These are phyloP conservation scores for Flexamia atlantica DNA, from an alignment of 2,888 invertebrate genomes.

Conservation along the genomic window DNA sequence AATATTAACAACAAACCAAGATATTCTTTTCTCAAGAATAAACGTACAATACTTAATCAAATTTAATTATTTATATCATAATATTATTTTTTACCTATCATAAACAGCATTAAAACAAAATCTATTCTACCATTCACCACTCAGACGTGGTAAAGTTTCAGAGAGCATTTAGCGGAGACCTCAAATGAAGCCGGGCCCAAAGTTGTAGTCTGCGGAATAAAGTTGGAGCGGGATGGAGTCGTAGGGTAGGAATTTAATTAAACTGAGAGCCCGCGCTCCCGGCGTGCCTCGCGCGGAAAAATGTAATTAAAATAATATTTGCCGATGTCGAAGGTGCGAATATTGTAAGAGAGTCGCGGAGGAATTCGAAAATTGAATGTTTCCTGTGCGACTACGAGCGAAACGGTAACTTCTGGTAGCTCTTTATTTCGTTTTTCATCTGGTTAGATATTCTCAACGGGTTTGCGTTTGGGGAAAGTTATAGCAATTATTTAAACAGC, in stretches of 20 bases:
- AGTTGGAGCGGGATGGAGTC: slow-evolving; percentile 11
- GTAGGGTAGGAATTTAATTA: slow-evolving; percentile 34
- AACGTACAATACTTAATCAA: too few species aligned
- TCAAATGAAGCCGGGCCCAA: background rate
- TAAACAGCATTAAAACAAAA: too few species aligned
- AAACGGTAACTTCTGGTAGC: background rate
- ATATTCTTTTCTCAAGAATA: too few species aligned
- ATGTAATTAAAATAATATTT: slow-evolving; percentile 43
- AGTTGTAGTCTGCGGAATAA: slow-evolving; percentile 11
- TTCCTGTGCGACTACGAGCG: background rate
- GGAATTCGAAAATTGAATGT: slow-evolving; percentile 35
- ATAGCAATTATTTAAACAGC: too few species aligned
- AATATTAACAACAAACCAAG: too few species aligned
- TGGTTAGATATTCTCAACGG: background rate
- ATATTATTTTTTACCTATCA: too few species aligned
- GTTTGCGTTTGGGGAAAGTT: too few species aligned
- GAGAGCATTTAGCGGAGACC: background rate
- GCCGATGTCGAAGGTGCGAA: slow-evolving; percentile 17
- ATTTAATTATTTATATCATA: too few species aligned
- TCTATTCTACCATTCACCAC: too few species aligned
- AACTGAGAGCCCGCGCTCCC: slow-evolving; percentile 3
- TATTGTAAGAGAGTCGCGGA: slow-evolving; percentile 1
- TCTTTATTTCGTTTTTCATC: background rate
- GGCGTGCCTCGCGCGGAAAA: slow-evolving; percentile 7
- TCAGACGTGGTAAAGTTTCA: background rate